Percentiles rank a stretch among this genome's conserved stretches.
Conservation (phyloP, 2,888 invertebrate genomes). For the Quadroppia sp. region DNA sequence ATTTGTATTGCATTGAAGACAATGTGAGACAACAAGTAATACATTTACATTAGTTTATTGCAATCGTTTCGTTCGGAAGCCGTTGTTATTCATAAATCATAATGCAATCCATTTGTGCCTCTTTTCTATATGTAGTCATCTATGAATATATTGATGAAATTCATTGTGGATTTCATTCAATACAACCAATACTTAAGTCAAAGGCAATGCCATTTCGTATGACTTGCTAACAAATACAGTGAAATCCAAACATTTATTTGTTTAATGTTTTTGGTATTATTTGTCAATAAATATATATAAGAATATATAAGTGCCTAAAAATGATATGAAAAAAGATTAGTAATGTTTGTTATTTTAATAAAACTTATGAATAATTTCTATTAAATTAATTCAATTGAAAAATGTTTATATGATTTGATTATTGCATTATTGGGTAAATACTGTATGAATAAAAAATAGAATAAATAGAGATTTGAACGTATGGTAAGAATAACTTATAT, state of each 20-base stretch:
- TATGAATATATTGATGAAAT: not conserved
- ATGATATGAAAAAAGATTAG: not conserved
- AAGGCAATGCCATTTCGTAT: not conserved
- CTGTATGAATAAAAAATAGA: not conserved
- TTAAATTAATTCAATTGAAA: slow-evolving; percentile 9
- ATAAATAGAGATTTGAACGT: slow-evolving; percentile 13
- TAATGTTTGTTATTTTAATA: not conserved
- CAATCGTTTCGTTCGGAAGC: not conserved
- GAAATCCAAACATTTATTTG: not conserved
- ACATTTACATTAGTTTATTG: slow-evolving; percentile 10
- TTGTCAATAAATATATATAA: slow-evolving; percentile 1
- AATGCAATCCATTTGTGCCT: not conserved
- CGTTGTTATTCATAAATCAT: slow-evolving; percentile 13
- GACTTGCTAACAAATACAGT: not conserved
- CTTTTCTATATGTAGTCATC: not conserved
- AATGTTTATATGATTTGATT: slow-evolving; percentile 13
- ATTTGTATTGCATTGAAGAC: not conserved
- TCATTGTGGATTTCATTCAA: not conserved
- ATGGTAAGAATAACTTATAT: slow-evolving; percentile 15
- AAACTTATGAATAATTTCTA: slow-evolving; percentile 15
- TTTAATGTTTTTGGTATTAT: not conserved
- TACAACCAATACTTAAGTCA: too few species aligned
- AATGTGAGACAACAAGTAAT: not conserved
- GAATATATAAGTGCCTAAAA: not conserved
- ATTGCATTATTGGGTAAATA: not conserved